Evolutionary conservation across 2,113 vertebrate genomes (phyloP).

Genomic region (Istiophorus platypterus): DNA sequence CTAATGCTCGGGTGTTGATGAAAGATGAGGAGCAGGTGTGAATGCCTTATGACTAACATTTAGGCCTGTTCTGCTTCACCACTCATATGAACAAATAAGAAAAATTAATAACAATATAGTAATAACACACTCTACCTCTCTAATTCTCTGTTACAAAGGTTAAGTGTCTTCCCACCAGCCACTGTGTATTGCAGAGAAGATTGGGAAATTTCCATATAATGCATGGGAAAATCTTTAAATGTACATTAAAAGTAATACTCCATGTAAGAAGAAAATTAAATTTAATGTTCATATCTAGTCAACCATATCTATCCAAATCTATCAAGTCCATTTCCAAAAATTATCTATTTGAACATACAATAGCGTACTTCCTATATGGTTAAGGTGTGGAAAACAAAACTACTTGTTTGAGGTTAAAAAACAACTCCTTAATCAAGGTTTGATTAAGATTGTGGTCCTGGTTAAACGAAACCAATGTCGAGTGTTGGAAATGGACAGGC

Average conservation of each 20-base stretch:
- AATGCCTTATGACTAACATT: slow-evolving; percentile 18
- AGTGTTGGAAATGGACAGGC: neutral
- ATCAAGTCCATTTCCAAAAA: neutral
- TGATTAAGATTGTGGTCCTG: neutral
- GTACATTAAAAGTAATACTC: neutral
- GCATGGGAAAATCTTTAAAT: slow-evolving; percentile 1
- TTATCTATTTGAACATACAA: neutral
- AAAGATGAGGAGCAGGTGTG: slow-evolving; percentile 25
- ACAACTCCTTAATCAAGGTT: neutral
- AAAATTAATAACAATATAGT: neutral
- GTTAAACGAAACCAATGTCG: neutral
- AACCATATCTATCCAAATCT: neutral
- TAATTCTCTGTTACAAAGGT: neutral
- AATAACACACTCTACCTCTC: neutral
- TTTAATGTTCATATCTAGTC: neutral
- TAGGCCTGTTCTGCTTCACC: neutral
- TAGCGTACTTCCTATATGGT: neutral
- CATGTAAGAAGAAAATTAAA: neutral
- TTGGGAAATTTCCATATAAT: neutral
- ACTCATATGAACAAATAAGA: neutral
- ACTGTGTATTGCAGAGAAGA: neutral
- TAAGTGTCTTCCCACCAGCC: neutral
- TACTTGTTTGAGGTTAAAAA: neutral
- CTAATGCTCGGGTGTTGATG: slow-evolving; percentile 24
- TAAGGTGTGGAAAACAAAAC: neutral